Base-by-base conservation (phyloP, 2,113 vertebrate genomes). In the Cygnus atratus region DNA sequence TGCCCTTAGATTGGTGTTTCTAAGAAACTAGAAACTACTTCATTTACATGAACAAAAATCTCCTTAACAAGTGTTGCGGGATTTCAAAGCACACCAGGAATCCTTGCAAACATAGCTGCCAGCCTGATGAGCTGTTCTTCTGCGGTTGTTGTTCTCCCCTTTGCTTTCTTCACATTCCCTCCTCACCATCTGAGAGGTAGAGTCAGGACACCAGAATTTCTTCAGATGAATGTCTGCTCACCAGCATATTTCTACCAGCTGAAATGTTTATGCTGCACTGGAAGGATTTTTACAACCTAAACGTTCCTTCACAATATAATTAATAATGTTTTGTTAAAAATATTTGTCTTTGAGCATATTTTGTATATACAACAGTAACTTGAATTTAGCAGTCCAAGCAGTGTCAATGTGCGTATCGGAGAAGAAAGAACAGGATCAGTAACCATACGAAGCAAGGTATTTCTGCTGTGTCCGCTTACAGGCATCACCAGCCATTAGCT, bases 51-150 rank as follows among this genome's bases (percentile, higher is more conserved):
- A 94, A 86, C 24, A 63, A 93, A 84, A 92, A 43, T 67, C 57
- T 72, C 87, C 96, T 54, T 37, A 77, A 44, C n/a, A 77, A 57
- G 39, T 28, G 6, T 87, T 79, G 65, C n/a, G 48, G 63, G 82
- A 88, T 95, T 85, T 95, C 61, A 89, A 76, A 97, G 50, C 48
- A 77, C 13, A 43, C 43, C n/a, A 78, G 68, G 46, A 87, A 39
- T 88, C 90, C 95, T 62, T 88, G 67, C 37, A 90, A 72, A 61
- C n/a, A 12, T 65, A 88, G 65, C 67, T 87, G 72, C 63, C 48
- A 58, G 35, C 93, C 86, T 87, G 52, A 66, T 70, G 76, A 80
- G 33, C 59, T 74, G 57, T 41, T 79, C 48, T 76, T 55, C 54
- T 81, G 31, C 72, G 79, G n/a, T 95, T 76, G 20, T 28, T 72